Evolutionary conservation across 2,888 invertebrate species (phyloP).

Genomic region (Caenorhabditis virilis): DNA sequence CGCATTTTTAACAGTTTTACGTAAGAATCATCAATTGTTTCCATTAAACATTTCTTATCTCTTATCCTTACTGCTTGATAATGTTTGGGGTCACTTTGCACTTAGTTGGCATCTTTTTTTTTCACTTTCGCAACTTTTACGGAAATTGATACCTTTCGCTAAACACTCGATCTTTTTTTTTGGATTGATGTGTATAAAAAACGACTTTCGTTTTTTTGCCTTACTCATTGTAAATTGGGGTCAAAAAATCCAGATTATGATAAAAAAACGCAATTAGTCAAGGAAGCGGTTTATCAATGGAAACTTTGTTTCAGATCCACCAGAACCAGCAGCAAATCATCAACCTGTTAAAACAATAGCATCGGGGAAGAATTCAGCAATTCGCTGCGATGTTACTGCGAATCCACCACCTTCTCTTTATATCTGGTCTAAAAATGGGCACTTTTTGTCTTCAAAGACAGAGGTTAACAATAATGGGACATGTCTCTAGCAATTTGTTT

Average conservation of each 20-base stretch:
- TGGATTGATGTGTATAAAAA: too few relatives aligned
- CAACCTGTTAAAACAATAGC: conserved; percentile 53
- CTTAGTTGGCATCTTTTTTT: too few relatives aligned
- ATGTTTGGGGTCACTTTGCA: too few relatives aligned
- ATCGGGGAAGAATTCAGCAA: conserved; percentile 37
- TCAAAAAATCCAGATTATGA: background rate
- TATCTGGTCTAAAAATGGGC: conserved; percentile 64
- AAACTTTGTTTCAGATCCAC: conserved; percentile 27
- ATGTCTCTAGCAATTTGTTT: too few relatives aligned
- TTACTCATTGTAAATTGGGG: too few relatives aligned
- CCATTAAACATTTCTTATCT: background rate
- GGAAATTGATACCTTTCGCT: too few relatives aligned
- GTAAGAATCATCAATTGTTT: conserved; percentile 37
- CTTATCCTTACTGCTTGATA: too few relatives aligned
- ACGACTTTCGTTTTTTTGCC: too few relatives aligned
- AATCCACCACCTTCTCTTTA: conserved; percentile 60
- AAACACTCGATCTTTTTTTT: too few relatives aligned
- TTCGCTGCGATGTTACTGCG: conserved; percentile 59
- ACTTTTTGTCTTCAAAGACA: conserved; percentile 36
- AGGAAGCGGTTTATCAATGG: too few relatives aligned
- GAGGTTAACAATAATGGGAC: too few relatives aligned
- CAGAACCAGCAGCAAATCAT: conserved; percentile 41
- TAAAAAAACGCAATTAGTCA: background rate
- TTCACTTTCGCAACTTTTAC: too few relatives aligned
- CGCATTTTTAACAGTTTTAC: conserved; percentile 64